Evolutionary conservation across 1,140 invertebrate genomes (phyloP).

Genomic region (Agrypnia vestita): DNA sequence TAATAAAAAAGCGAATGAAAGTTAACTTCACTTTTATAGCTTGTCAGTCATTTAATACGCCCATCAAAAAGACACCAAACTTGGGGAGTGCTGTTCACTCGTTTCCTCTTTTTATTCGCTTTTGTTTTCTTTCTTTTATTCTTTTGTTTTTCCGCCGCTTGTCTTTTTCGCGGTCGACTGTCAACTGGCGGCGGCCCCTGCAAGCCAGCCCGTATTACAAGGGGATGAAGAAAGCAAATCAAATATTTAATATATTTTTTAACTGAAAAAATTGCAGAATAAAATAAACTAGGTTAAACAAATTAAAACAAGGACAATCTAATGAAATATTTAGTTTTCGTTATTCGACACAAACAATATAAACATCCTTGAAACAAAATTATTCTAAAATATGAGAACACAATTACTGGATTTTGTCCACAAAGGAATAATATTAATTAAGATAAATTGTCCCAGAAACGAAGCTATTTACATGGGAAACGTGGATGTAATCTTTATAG

Average conservation of each 20-base stretch:
- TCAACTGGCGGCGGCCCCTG: conserved; percentile 32
- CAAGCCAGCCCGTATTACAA: not conserved
- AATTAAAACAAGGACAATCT: not conserved
- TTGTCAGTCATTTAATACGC: not conserved
- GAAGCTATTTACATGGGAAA: too few relatives aligned
- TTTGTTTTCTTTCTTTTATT: conserved; percentile 24
- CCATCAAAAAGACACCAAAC: conserved; percentile 16
- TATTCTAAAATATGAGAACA: too few relatives aligned
- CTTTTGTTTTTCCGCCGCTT: conserved; percentile 37
- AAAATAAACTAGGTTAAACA: not conserved
- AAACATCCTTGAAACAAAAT: too few relatives aligned
- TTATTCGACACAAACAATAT: not conserved
- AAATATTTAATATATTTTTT: not conserved
- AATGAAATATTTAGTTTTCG: not conserved
- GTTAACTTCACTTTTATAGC: not conserved
- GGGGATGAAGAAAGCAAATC: not conserved
- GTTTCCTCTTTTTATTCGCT: conserved; percentile 15
- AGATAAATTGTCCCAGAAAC: too few relatives aligned
- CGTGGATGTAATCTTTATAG: too few relatives aligned
- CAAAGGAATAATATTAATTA: too few relatives aligned
- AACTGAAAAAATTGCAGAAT: not conserved
- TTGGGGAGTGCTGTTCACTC: conserved; percentile 4
- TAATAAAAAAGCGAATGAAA: conserved; percentile 9
- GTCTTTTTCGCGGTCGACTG: conserved; percentile 40
- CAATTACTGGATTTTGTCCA: too few relatives aligned